Evolutionary conservation across 2,888 invertebrate species (phyloP).

Genomic region (Mythimna impura): DNA sequence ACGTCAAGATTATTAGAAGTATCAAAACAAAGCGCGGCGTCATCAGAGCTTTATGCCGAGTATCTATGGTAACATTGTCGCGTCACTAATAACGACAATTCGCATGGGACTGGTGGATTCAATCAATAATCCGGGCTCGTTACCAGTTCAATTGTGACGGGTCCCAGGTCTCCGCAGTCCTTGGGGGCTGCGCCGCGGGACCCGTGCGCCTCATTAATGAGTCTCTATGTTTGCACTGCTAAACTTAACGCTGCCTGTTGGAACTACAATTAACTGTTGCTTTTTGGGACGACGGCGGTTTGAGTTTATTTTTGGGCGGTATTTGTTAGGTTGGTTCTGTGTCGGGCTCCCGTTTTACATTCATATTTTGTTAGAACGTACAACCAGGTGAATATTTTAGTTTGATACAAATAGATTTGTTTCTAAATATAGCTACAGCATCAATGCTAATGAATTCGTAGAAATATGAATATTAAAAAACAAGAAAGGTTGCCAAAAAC

Average conservation of each 20-base stretch:
- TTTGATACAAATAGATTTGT: neutral
- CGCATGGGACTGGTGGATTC: constrained; percentile 74
- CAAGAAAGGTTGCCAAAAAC: constrained; percentile 26
- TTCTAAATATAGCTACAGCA: neutral
- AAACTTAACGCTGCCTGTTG: constrained; percentile 51
- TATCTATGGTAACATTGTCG: constrained; percentile 40
- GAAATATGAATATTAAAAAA: constrained; percentile 18
- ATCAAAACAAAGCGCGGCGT: constrained; percentile 1
- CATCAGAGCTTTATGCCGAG: neutral
- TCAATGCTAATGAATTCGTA: constrained; percentile 4
- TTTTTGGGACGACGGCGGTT: constrained; percentile 19
- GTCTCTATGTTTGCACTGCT: constrained; percentile 55
- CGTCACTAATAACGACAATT: constrained; percentile 70
- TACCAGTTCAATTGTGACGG: constrained; percentile 78
- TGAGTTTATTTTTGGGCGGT: constrained; percentile 10
- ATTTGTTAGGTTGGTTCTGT: constrained; percentile 2
- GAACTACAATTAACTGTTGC: constrained; percentile 50
- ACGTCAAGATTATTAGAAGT: neutral
- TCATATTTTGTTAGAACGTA: neutral
- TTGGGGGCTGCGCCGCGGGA: constrained; percentile 55
- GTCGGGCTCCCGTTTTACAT: neutral
- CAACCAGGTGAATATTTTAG: neutral
- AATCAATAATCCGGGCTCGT: constrained; percentile 80
- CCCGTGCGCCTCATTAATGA: constrained; percentile 53
- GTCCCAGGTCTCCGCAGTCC: constrained; percentile 67